Evolutionary conservation across 2,113 vertebrate genomes (phyloP), one percentile per base, ranked within the genome.

Genomic region (Glaucomys volans): DNA sequence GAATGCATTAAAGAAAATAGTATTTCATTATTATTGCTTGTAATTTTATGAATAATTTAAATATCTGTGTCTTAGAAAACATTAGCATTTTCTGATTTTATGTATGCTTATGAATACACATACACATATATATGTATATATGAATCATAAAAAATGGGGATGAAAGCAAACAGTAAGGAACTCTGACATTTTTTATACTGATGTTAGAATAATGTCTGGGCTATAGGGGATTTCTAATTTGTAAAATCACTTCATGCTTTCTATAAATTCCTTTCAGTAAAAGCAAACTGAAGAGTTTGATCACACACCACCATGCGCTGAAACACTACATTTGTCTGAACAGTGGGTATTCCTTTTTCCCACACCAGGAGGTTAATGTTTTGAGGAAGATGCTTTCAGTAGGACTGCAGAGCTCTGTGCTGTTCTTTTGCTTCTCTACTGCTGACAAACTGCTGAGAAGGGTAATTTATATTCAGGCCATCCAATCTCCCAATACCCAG

Each of bases 261-360:
- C 37, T 95, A 22, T 94, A 96, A 97, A 81, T 97, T 35, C 74
- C 50, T 97, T 96, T 89, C 77, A 83, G 95, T 85, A 92, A 94
- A 93, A 96, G 62, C 37, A 94, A 82, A 59, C 67, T 52, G 52
- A 82, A 30, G 62, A 7, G 0, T 44, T 77, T 89, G 52, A 79
- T 96, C 82, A 91, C 57, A 30, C 20, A 81, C 8, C 37, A 81
- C 12, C 35, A 14, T 72, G 14, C n/a, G 4, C 66, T 69, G 40
- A 22, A 87, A 44, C 18, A 62, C 32, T 44, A 69, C 83, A 20
- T 72, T 30, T 86, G 10, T 44, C 85, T 87, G 67, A 96, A 85
- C 80, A 88, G 66, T 47, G 71, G 76, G 20, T 52, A 5, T 37
- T 81, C 17, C 54, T 66, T 47, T 52, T 87, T 26, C 40, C 54